Conservation (phyloP, 2,888 invertebrate genomes). For the Amitus sp. region DNA sequence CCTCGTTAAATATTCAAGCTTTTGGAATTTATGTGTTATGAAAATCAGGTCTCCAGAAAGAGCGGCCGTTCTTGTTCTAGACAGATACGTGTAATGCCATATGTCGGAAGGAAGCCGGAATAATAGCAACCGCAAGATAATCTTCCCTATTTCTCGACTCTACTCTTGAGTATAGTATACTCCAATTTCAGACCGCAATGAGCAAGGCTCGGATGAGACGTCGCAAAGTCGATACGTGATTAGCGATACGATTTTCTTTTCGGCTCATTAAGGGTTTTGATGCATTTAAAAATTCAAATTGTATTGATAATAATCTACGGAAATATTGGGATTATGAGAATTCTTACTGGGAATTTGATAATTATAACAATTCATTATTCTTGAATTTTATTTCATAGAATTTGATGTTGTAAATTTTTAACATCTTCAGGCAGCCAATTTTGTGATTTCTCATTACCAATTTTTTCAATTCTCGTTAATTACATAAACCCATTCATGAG, state of each 20-base stretch:
- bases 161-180: constrained; percentile 39
- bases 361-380: no score
- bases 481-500: no score
- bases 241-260: constrained; percentile 19
- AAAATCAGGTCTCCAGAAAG: constrained; percentile 23
- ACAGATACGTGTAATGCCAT: constrained; percentile 52
- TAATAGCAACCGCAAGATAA: constrained; percentile 60
- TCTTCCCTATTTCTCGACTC: constrained; percentile 53
- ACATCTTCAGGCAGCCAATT: no score
- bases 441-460: no score
- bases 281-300: not conserved
- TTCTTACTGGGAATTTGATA: no score
- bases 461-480: no score
- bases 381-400: no score
- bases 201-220: constrained; percentile 31
- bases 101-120: constrained; percentile 60
- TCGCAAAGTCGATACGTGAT: constrained; percentile 36
- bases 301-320: no score
- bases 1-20: not conserved
- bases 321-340: no score
- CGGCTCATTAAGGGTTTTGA: not conserved
- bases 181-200: constrained; percentile 38
- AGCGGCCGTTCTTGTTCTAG: constrained; percentile 20
- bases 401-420: not conserved
- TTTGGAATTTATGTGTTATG: constrained; percentile 10